Conservation (phyloP, 2,888 invertebrate genomes). For the Willowsia nigromaculata region DNA sequence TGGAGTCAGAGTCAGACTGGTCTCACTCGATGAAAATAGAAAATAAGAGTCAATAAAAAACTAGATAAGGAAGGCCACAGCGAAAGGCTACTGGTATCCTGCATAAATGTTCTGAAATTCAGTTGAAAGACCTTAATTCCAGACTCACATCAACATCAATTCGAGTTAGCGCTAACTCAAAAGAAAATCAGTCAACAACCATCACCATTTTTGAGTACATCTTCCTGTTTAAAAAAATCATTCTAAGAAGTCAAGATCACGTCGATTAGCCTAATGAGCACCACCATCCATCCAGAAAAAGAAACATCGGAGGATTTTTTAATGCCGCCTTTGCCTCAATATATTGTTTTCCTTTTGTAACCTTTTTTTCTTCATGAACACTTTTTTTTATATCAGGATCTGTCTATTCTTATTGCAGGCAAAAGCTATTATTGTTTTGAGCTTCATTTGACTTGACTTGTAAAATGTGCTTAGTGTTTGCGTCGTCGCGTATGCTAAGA, state of each 20-base stretch:
- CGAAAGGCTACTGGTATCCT: not conserved
- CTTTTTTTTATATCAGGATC: conserved; percentile 33
- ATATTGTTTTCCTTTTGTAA: conserved; percentile 46
- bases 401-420: conserved; percentile 38
- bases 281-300: conserved; percentile 29
- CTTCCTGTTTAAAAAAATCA: conserved; percentile 67
- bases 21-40: conserved; percentile 33
- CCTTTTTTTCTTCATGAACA: conserved; percentile 39
- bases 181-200: conserved; percentile 43
- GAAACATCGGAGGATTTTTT: conserved; percentile 9
- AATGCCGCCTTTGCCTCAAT: conserved; percentile 48
- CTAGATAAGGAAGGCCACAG: conserved; percentile 45
- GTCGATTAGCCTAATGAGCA: conserved; percentile 70
- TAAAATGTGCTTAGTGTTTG: conserved; percentile 46
- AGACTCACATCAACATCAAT: conserved; percentile 46
- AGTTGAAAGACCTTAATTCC: conserved; percentile 35
- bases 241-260: conserved; percentile 69
- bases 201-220: conserved; percentile 39
- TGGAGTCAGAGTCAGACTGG: too few species aligned
- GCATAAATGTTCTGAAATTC: not conserved
- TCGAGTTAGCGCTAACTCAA: not conserved
- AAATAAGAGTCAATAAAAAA: conserved; percentile 59
- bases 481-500: conserved; percentile 9
- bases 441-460: conserved; percentile 61
- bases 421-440: conserved; percentile 53